Evolutionary conservation across 1,140 invertebrate species (phyloP), one percentile per base, ranked within the genome.

Genomic region (Varroa destructor): DNA sequence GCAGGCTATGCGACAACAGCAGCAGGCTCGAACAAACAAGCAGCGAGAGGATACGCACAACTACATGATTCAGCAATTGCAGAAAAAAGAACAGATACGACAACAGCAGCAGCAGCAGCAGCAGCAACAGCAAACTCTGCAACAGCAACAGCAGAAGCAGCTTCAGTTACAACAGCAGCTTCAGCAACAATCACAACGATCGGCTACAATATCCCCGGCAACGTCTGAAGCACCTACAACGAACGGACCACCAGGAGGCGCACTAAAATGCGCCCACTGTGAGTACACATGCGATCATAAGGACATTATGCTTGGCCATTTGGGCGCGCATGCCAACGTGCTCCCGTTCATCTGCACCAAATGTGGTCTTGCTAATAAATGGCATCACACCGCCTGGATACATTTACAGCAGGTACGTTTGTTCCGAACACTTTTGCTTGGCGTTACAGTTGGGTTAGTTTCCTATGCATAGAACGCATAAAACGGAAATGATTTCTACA

Each of bases 21-120:
- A 67, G 61, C 12, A 40, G 40, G 61, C 46, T 67, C 61, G 40
- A 12, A 37, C 46, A 43, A 40, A 67, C 12, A n/a, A 67, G 2
- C 61, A 67, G 37, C 61, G 46, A 46, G 61, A 67, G 37, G 61
- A 67, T 67, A 43, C 61, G 61, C 61, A 67, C 40, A 67, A 67
- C 37, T 67, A 67, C 61, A 67, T 67, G 61, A 67, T 67, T 43
- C 61, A 67, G 61, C 61, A 67, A 46, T 46, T 67, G 61, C 61
- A 67, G 61, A 67, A 67, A 46, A 67, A n/a, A 67, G 61, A 67
- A 67, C 46, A 51, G 8, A 5, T 51, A 51, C 46, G 46, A 51
- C 46, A 51, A 51, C 46, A 51, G 46, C 46, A 51, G 8, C 3
- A 51, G 8, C 46, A 51, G 8, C 46, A 51, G 8, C 46, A 51